These are phyloP conservation scores for Seira ritae DNA, from an alignment of 2,888 invertebrate genomes.

Conservation along the genomic window DNA sequence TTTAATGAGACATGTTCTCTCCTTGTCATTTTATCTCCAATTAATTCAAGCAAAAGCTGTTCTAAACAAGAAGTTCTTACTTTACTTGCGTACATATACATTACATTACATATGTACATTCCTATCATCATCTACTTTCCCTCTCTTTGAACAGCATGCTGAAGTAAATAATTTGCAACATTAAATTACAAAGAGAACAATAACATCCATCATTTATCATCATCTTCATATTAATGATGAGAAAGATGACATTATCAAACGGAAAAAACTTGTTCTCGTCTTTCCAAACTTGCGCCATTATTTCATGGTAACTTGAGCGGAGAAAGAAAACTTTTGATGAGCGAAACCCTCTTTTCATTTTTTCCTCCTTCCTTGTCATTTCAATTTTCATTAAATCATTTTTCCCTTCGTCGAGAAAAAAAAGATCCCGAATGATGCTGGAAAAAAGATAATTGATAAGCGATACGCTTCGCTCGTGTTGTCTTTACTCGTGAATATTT, in stretches of 20 bases:
- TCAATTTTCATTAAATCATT: too few relatives aligned
- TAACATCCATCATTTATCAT: conserved; percentile 11
- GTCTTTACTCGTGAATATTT: too few relatives aligned
- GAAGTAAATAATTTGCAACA: conserved; percentile 12
- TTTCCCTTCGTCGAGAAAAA: too few relatives aligned
- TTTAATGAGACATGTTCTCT: conserved; percentile 11
- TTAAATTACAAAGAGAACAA: conserved; percentile 4
- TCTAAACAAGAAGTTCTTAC: background rate
- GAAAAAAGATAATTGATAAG: conserved; percentile 42
- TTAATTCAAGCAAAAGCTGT: background rate
- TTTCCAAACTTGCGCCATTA: background rate
- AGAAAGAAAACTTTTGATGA: background rate
- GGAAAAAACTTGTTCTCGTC: background rate
- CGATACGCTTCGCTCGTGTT: conserved; percentile 16
- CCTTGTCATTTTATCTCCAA: conserved; percentile 11
- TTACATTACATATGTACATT: too few relatives aligned
- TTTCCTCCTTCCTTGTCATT: too few relatives aligned
- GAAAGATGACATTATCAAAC: background rate
- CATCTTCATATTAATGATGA: conserved; percentile 9
- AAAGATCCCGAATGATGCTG: too few relatives aligned
- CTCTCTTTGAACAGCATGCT: too few relatives aligned
- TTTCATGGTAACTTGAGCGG: background rate
- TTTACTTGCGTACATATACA: too few relatives aligned
- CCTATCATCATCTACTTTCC: too few relatives aligned
- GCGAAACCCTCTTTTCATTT: background rate